Evolutionary conservation across 2,888 invertebrate species (phyloP), one percentile per base, ranked within the genome.

Genomic region (Philopedon plagiatum): DNA sequence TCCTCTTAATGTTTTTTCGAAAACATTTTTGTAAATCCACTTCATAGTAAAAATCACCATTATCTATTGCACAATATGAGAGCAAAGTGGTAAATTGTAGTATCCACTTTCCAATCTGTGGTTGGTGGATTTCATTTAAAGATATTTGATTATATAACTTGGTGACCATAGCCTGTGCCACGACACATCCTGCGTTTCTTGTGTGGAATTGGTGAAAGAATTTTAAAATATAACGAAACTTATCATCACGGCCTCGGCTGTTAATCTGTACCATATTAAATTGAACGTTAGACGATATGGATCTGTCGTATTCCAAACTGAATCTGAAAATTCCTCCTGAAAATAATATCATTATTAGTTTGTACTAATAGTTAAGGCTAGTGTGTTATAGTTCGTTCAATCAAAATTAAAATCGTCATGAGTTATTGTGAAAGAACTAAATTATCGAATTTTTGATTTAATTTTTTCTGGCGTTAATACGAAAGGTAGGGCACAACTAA

Each of bases 191-290:
- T 21, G 2, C 9, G 51, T n/a, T 9, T 9, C 11, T 13, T 54
- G 18, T 18, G 18, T 15, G 51, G 13, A 18, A 54, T 15, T 54
- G 13, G 9, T 54, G 21, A 21, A 46, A 54, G 9, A 54, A 54
- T 5, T 13, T 54, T 9, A 54, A 4, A 0, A 15, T 54, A 18
- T 54, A 54, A 15, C 29, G 15, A 18, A 54, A 54, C 8, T 15
- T 29, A 9, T 54, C 51, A 1, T 13, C 7, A 8, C 9, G 29
- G 7, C 15, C 9, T 8, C 51, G 51, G 11, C 51, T 15, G 15
- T 32, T 32, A 54, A 54, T 29, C 11, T 54, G 29, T 29, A 54
- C 51, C 51, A 54, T 54, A 29, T 54, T 29, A 29, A 54, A 54
- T 29, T 29, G 9, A 9, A 54, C 18, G 9, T 54, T 32, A 18